Percentiles rank a stretch among this genome's conserved stretches.
Evolutionary conservation across 2,113 vertebrate genomes (phyloP).

Genomic region (Noturus placidus): DNA sequence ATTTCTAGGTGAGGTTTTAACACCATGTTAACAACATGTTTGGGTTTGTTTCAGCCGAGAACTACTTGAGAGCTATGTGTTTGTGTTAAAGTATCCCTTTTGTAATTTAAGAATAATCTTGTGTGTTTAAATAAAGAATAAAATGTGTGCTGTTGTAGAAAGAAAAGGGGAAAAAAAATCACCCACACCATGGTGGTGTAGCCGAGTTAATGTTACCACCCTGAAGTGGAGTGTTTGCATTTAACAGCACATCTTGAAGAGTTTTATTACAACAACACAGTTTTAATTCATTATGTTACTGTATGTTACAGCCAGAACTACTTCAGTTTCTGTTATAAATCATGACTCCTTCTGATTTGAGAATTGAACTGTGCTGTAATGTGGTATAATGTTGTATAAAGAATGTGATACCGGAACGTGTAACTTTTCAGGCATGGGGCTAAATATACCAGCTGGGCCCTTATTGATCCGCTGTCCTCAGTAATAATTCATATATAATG

Average conservation of each 20-base stretch:
- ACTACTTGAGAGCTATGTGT: neutral
- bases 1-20: neutral
- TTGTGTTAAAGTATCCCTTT: neutral
- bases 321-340: neutral
- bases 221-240: neutral
- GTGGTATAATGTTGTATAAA: neutral
- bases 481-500: neutral
- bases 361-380: neutral
- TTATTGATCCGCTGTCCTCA: neutral
- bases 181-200: neutral
- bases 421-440: neutral
- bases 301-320: neutral
- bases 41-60: neutral
- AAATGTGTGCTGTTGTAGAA: neutral
- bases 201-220: neutral
- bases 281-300: too few relatives aligned
- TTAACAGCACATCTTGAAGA: neutral
- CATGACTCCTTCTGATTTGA: neutral
- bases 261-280: too few relatives aligned
- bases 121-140: neutral
- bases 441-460: neutral
- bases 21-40: neutral
- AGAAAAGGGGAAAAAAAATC: neutral
- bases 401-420: neutral
- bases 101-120: neutral